phyloP scores from a whole-genome alignment of 2,888 invertebrate species.

The Drosophila helvetica region DNA sequence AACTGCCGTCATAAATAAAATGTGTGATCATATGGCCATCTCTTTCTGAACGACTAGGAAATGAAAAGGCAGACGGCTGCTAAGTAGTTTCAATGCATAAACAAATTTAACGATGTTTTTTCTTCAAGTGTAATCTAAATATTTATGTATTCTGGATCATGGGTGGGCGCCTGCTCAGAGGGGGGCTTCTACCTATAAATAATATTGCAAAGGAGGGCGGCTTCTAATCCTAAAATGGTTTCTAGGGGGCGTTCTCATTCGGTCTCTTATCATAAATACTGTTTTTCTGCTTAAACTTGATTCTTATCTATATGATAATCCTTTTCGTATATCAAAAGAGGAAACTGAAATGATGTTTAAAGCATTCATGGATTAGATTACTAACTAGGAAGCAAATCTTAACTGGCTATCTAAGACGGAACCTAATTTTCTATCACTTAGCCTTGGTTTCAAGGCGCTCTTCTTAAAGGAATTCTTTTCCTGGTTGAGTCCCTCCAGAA shows the following conservation, averaged over 20 bases:
- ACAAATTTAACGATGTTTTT: conserved; percentile 68
- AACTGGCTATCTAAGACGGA: conserved; percentile 7
- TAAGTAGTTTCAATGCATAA: conserved; percentile 71
- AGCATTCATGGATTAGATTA: not conserved
- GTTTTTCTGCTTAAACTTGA: no score
- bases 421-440: not conserved
- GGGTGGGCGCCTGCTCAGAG: not conserved
- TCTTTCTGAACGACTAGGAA: conserved; percentile 57
- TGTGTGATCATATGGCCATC: conserved; percentile 17
- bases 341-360: not conserved
- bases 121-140: conserved; percentile 61
- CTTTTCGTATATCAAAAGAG: not conserved
- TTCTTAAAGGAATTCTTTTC: no score
- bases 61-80: conserved; percentile 57
- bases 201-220: no score
- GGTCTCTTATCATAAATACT: no score
- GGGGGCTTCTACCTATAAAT: conserved; percentile 24
- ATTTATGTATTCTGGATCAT: conserved; percentile 50
- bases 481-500: no score
- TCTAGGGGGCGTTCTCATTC: not conserved
- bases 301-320: not conserved
- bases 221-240: no score
- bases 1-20: conserved; percentile 38
- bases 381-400: no score
- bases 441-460: no score